Base-by-base conservation (phyloP, 2,797 vertebrate genomes). In the Taeniopygia guttata region DNA sequence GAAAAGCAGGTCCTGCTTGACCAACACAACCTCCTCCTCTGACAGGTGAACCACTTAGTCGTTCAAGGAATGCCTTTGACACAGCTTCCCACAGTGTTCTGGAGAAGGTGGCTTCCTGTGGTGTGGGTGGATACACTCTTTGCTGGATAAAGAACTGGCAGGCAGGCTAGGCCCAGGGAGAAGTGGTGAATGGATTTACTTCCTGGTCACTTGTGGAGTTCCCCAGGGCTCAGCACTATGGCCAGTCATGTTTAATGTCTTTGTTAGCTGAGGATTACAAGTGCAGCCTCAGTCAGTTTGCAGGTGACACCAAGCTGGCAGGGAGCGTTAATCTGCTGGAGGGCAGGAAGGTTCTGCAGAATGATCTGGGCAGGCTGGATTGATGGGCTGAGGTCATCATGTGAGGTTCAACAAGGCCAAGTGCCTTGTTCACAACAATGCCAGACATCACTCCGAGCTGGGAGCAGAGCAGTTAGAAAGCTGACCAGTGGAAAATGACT, bases 361-460 rank as follows among this genome's bases (percentile, higher is more conserved):
- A 21, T 30, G 10, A 40, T 67, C 54, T 34, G 60, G 40, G 19
- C 30, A 54, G 21, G 15, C 30, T 74, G 46, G 4, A 40, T 43
- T 0, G 0, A 10, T 12, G 2, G 19, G 7, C n/a, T 45, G 19
- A 38, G 17, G 20, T 17, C 2, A 0, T 30, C 40, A 40, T 11
- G 34, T 40, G 27, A 26, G 9, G 6, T 66, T 58, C 45, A 58
- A 15, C 13, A 51, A 21, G 23, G 29, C 5, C 29, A 38, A 45
- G 23, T 17, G 29, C 23, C 38, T 64, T 43, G 9, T 29, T 73
- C 11, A 13, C 9, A 26, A 21, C 29, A 40, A 30, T 42, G 32
- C 22, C 26, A 38, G 38, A 42, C 22, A 56, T 7, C 0, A 0
- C 19, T 64, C 36, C 27, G 45, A 20, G 20, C 8, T 45, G 38